phyloP scores from a whole-genome alignment of 2,888 invertebrate genomes.

The Smittia aterrima region DNA sequence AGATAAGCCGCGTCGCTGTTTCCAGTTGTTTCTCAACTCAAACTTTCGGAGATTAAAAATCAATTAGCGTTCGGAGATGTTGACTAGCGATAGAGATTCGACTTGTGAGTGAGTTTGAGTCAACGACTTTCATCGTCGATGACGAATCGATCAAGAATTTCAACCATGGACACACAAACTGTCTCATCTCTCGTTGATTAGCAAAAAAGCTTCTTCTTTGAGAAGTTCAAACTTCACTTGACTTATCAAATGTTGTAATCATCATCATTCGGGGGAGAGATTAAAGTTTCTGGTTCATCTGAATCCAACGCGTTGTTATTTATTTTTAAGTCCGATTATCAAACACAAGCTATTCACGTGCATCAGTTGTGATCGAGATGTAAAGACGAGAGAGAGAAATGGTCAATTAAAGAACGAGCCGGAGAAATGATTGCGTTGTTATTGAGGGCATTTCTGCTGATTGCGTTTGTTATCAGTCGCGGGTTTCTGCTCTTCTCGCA shows the following conservation, averaged over 20 bases:
- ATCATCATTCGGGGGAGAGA: background rate
- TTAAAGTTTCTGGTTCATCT: slow-evolving; percentile 6
- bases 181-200: background rate
- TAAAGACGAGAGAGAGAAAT: background rate
- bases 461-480: background rate
- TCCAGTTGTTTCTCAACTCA: background rate
- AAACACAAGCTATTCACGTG: background rate
- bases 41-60: background rate
- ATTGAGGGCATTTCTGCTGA: background rate
- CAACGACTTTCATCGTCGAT: background rate
- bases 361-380: background rate
- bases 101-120: background rate
- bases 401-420: background rate
- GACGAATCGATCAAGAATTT: background rate
- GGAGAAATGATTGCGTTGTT: background rate
- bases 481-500: background rate
- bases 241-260: slow-evolving; percentile 6
- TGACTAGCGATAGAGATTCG: background rate
- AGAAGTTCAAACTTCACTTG: background rate
- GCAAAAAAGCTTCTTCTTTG: background rate
- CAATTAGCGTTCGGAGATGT: background rate
- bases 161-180: background rate
- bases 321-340: background rate
- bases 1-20: slow-evolving; percentile 3
- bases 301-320: background rate